Evolutionary conservation across 2,113 vertebrate genomes (phyloP).

Genomic region (Drymodes brunneopygia): DNA sequence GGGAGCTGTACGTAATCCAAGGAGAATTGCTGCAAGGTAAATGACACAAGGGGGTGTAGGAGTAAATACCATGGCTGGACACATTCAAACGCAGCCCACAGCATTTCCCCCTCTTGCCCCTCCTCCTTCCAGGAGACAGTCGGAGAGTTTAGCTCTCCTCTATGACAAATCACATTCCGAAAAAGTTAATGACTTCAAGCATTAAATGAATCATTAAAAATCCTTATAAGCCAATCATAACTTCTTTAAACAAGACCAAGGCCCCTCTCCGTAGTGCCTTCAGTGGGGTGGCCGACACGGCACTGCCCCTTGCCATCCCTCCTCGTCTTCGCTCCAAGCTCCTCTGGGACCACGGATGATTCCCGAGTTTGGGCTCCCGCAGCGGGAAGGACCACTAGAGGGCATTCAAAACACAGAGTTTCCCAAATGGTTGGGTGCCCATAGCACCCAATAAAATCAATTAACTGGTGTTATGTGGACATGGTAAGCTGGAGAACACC

Average conservation of each 20-base stretch:
- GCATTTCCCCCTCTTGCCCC: not conserved
- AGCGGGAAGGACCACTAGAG: not conserved
- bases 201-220: not conserved
- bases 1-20: not conserved
- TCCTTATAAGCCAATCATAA: not conserved
- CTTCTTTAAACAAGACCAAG: not conserved
- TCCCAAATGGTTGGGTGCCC: not conserved
- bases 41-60: not conserved
- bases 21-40: not conserved
- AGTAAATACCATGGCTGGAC: not conserved
- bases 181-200: not conserved
- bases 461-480: not conserved
- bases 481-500: not conserved
- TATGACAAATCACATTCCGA: conserved; percentile 2
- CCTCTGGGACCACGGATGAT: no score
- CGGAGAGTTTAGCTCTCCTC: not conserved
- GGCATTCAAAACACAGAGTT: conserved; percentile 30
- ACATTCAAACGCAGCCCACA: not conserved
- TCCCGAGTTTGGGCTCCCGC: not conserved
- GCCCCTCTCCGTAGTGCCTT: not conserved
- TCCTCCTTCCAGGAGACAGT: not conserved
- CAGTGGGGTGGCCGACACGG: rapidly evolving
- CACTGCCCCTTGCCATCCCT: not conserved
- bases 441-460: not conserved
- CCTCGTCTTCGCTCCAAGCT: rapidly evolving